Conservation (phyloP, 2,113 vertebrate genomes). For the Ictalurus punctatus region DNA sequence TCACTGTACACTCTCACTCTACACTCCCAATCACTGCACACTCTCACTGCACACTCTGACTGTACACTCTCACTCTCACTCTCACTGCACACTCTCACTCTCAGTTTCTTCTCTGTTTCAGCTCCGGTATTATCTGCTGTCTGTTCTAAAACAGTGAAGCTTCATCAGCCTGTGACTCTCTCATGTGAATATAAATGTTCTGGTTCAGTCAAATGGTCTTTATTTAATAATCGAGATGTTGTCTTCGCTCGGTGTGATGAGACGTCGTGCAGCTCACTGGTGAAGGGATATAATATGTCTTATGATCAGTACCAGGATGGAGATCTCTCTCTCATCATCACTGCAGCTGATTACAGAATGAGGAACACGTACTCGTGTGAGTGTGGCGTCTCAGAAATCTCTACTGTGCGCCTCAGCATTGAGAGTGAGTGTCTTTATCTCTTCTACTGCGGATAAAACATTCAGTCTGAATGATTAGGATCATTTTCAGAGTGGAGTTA, state of each 20-base stretch:
- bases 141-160: not conserved
- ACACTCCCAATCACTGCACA: no score
- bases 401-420: not conserved
- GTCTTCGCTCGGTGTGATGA: not conserved
- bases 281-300: not conserved
- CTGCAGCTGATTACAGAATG: not conserved
- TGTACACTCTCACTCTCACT: not conserved
- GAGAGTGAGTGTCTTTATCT: slow-evolving; percentile 1
- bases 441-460: not conserved
- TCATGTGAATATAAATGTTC: not conserved
- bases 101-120: not conserved
- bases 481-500: not conserved
- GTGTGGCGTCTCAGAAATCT: not conserved
- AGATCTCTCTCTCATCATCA: slow-evolving; percentile 11
- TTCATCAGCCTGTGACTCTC: slow-evolving; percentile 8
- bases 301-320: slow-evolving; percentile 15
- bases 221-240: not conserved
- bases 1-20: no score
- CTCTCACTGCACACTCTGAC: not conserved
- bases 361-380: not conserved
- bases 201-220: not conserved
- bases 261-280: not conserved
- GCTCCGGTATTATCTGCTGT: not conserved
- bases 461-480: not conserved
- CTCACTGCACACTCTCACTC: not conserved